phyloP scores from a whole-genome alignment of 2,888 invertebrate genomes.

The Stenoptilia bipunctidactyla region DNA sequence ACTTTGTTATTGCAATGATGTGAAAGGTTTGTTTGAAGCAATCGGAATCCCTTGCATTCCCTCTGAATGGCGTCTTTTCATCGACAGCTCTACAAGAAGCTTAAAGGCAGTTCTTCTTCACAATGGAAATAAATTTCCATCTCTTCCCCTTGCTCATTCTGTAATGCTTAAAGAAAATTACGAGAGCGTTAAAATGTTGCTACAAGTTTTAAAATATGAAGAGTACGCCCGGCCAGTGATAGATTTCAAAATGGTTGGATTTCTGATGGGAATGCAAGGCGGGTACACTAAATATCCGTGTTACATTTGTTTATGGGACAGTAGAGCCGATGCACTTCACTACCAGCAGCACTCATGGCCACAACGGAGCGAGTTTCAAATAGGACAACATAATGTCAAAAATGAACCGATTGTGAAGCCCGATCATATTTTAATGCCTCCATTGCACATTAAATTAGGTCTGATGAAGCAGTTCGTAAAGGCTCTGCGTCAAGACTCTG shows the following conservation, averaged over 20 bases:
- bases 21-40: constrained; percentile 18
- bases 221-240: constrained; percentile 9
- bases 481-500: constrained; percentile 12
- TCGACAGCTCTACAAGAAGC: constrained; percentile 18
- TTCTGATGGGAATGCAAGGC: no score
- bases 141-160: constrained; percentile 14
- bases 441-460: constrained; percentile 15
- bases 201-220: constrained; percentile 5
- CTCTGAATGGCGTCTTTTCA: constrained; percentile 17
- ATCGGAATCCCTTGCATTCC: constrained; percentile 14
- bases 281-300: constrained; percentile 4
- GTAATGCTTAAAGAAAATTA: constrained; percentile 15
- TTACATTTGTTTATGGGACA: constrained; percentile 11
- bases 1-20: constrained; percentile 15
- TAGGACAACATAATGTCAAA: background rate
- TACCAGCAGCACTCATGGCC: no score
- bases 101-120: constrained; percentile 18
- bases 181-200: constrained; percentile 12
- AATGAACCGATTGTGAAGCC: constrained; percentile 10
- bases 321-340: constrained; percentile 5
- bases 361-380: no score
- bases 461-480: constrained; percentile 15
- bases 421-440: constrained; percentile 12
- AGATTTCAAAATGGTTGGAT: constrained; percentile 1
- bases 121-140: constrained; percentile 18